These are phyloP conservation scores for Cryptocephalus moraei DNA, from an alignment of 2,888 invertebrate species.

Conservation along the genomic window DNA sequence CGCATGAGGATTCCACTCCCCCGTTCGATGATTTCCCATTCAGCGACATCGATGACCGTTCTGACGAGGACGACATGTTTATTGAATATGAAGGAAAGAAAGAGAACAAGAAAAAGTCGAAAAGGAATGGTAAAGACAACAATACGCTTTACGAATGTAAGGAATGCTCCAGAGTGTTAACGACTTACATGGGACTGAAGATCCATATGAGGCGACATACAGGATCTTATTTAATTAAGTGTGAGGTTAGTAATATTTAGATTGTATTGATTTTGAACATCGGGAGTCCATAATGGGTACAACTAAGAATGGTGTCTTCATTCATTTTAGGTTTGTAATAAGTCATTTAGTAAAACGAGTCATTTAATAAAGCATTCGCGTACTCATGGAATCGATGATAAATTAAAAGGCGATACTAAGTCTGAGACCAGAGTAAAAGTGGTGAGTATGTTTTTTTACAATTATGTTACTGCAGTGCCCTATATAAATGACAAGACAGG, in stretches of 20 bases:
- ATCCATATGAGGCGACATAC: slow-evolving; percentile 58
- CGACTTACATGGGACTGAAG: slow-evolving; percentile 26
- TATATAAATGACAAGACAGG: too few species aligned
- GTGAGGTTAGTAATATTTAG: slow-evolving; percentile 21
- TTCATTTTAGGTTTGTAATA: slow-evolving; percentile 27
- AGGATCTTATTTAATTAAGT: slow-evolving; percentile 34
- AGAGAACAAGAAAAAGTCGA: slow-evolving; percentile 11
- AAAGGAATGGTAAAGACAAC: slow-evolving; percentile 18
- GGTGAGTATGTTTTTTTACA: slow-evolving; percentile 10
- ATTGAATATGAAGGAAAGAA: slow-evolving; percentile 9
- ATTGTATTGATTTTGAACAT: background rate
- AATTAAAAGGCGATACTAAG: slow-evolving; percentile 7
- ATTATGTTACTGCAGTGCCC: too few species aligned
- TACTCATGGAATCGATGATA: slow-evolving; percentile 25
- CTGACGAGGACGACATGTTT: slow-evolving; percentile 15
- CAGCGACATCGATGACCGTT: slow-evolving; percentile 15
- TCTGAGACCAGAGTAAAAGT: slow-evolving; percentile 21
- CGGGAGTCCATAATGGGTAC: too few species aligned
- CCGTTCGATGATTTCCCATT: slow-evolving; percentile 18
- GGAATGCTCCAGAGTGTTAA: slow-evolving; percentile 28
- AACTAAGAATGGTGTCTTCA: background rate
- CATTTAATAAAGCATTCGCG: slow-evolving; percentile 29
- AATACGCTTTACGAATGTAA: slow-evolving; percentile 26
- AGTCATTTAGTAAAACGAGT: slow-evolving; percentile 30
- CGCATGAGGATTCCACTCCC: slow-evolving; percentile 14